phyloP scores from a whole-genome alignment of 2,113 vertebrate genomes.

The Petromus typicus region DNA sequence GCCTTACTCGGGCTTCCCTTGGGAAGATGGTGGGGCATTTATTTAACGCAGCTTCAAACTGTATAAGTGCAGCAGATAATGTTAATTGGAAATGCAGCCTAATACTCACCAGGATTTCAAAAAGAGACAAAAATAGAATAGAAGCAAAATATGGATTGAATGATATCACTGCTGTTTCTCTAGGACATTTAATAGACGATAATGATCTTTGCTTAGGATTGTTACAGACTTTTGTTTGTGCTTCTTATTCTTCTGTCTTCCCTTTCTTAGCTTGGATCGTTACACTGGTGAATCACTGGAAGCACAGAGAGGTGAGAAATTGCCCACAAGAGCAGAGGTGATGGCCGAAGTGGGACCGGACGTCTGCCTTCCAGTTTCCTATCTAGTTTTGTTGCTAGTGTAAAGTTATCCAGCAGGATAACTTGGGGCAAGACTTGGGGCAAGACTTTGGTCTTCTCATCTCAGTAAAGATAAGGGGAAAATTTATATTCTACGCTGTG shows the following conservation, averaged over 20 bases:
- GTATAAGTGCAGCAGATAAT: neutral
- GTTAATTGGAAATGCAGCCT: neutral
- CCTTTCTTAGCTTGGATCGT: neutral
- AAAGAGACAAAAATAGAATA: neutral
- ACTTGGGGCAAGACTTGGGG: neutral
- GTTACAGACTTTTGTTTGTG: neutral
- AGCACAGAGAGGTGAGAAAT: neutral
- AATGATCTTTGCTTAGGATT: neutral
- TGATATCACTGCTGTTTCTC: neutral
- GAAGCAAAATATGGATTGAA: neutral
- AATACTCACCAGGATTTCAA: neutral
- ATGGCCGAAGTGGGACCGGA: neutral
- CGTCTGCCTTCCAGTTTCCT: neutral
- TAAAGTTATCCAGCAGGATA: conserved; percentile 9
- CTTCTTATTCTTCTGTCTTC: neutral
- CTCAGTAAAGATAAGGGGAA: neutral
- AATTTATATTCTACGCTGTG: neutral
- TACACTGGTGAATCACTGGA: neutral
- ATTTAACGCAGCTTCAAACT: neutral
- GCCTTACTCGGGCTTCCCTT: neutral
- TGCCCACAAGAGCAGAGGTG: neutral
- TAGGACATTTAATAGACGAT: neutral
- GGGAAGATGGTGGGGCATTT: neutral
- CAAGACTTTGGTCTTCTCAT: neutral
- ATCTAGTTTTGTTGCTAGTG: neutral